Conservation (phyloP, 37 sponge, comb jelly and placozoan species). For the Tethya wilhelma region DNA sequence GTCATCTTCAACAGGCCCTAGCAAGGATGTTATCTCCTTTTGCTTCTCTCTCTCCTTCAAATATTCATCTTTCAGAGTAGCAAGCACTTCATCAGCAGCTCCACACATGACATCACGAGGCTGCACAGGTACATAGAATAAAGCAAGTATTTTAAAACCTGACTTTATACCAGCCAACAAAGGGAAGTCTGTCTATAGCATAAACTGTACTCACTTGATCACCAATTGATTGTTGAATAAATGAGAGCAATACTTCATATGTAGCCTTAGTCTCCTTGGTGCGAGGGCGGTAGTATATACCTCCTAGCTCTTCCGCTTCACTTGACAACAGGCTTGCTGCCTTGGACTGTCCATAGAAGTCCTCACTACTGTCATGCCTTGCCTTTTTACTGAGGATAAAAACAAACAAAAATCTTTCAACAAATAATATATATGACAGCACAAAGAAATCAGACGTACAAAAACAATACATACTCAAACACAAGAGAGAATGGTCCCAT, state of each 20-base stretch:
- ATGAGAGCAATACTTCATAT: conserved; percentile 90
- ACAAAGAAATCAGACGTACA: background rate
- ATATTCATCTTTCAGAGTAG: conserved; percentile 86
- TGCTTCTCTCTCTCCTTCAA: conserved; percentile 87
- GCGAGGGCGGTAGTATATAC: conserved; percentile 73
- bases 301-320: conserved; percentile 72
- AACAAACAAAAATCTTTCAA: background rate
- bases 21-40: conserved; percentile 78
- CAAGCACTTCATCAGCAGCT: conserved; percentile 98
- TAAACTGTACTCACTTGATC: conserved; percentile 60
- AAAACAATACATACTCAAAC: background rate
- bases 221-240: conserved; percentile 90
- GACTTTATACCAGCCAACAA: background rate
- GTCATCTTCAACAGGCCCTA: conserved; percentile 86
- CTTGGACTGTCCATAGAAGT: conserved; percentile 14
- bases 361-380: conserved; percentile 45
- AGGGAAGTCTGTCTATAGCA: too few relatives aligned
- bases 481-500: background rate
- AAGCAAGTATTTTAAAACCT: background rate
- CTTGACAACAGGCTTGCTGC: conserved; percentile 48
- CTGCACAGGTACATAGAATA: conserved; percentile 13
- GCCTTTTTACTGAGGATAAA: conserved; percentile 15
- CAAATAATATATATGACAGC: background rate
- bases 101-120: conserved; percentile 96
- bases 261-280: conserved; percentile 78